Evolutionary conservation across 64 coral and sea anemone species (phyloP), one percentile per base, ranked within the genome.

Genomic region (Exaiptasia diaphana): DNA sequence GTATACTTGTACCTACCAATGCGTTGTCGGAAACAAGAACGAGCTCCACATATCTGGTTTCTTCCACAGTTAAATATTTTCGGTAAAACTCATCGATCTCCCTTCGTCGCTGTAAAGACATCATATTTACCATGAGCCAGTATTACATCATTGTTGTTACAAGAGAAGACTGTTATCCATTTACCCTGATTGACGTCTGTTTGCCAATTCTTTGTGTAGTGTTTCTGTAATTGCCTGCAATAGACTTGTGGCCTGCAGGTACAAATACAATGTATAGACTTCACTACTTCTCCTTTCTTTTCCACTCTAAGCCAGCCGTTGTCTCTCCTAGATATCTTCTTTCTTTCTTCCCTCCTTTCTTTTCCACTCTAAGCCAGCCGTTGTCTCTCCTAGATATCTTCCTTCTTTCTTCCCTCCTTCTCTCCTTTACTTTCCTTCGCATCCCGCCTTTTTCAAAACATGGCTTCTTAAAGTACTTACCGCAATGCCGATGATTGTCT

Each of bases 71-170:
- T 0, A 79, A 56, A 28, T 79, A 79, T 25, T 54, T 54, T 21
- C 76, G 50, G 6, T 79, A 79, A 33, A 79, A 79, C 13, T 79
- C 76, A 46, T 79, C 76, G 40, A 79, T 62, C 55, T 58, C 76
- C 3, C 76, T 50, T 12, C 76, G 76, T 41, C 38, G 17, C 76
- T 79, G 35, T 39, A 4, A 43, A 31, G 22, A 52, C 10, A 4
- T 18, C 4, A 0, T 10, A 52, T 52, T 12, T n/a, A 52, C 49
- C 10, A n/a, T 52, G n/a, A 12, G 49, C n/a, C 10, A 52, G 49
- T 10, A 52, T 12, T 10, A 52, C 49, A 12, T 12, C n/a, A 10
- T 52, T 12, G 49, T 52, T 52, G 49, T 52, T 52, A 12, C n/a
- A 52, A 52, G n/a, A n/a, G 49, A 12, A 12, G n/a, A 52, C 10